phyloP scores from a whole-genome alignment of 2,797 vertebrate species.

The Ambastaia sidthimunki region DNA sequence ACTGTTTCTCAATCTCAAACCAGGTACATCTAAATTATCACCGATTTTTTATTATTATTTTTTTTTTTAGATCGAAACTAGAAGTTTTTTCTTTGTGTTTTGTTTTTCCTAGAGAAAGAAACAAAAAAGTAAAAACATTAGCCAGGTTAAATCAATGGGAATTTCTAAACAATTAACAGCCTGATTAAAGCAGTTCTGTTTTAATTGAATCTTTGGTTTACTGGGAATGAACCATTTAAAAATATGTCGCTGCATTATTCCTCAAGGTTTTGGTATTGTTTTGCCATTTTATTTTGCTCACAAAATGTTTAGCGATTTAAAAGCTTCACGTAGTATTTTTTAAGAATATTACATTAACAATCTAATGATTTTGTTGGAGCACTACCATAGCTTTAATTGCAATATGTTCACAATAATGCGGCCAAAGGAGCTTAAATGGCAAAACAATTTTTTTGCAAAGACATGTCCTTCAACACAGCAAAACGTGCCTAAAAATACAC shows the following conservation, averaged over 20 bases:
- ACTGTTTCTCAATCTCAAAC: slow-evolving; percentile 74
- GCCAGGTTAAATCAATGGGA: neutral
- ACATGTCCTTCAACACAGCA: slow-evolving; percentile 17
- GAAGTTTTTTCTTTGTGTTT: neutral
- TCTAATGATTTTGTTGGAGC: neutral
- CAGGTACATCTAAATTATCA: slow-evolving; percentile 62
- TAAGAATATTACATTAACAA: neutral
- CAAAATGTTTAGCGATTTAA: neutral
- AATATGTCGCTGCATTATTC: neutral
- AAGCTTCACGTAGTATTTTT: neutral
- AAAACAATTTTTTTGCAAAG: slow-evolving; percentile 1
- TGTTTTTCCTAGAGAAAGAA: neutral
- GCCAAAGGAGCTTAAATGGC: neutral
- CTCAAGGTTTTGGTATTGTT: neutral
- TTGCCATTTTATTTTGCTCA: neutral
- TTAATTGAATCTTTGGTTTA: slow-evolving; percentile 9
- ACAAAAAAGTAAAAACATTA: neutral
- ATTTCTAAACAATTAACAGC: neutral
- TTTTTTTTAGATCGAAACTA: slow-evolving; percentile 3
- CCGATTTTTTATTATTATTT: neutral
- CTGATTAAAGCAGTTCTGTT: neutral
- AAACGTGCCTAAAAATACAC: neutral
- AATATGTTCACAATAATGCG: slow-evolving; percentile 18
- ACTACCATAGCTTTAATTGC: neutral
- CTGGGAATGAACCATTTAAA: neutral